Evolutionary conservation across 2,797 vertebrate species (phyloP).

Genomic region (Avahi laniger): DNA sequence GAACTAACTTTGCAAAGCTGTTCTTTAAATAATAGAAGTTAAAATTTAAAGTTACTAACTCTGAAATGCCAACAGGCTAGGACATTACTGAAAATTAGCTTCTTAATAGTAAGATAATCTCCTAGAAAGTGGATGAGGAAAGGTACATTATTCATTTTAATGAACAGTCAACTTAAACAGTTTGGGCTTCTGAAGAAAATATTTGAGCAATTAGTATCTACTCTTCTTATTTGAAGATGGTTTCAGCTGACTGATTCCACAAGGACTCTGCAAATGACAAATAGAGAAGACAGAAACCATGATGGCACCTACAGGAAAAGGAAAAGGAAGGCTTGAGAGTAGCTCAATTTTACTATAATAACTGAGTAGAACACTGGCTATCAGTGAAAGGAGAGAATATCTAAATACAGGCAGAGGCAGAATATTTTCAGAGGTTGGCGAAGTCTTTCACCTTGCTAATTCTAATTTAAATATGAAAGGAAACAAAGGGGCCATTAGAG

Average conservation of each 20-base stretch:
- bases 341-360: not conserved
- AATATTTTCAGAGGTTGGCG: not conserved
- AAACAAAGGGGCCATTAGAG: not conserved
- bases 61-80: constrained; percentile 21
- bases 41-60: constrained; percentile 43
- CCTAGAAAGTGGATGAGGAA: not conserved
- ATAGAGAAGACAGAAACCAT: constrained; percentile 1
- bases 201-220: constrained; percentile 10
- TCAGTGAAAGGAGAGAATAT: not conserved
- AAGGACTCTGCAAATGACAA: not conserved
- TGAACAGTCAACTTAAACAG: not conserved
- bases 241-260: not conserved
- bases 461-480: constrained; percentile 37
- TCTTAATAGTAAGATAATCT: not conserved
- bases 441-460: constrained; percentile 22
- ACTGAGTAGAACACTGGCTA: not conserved
- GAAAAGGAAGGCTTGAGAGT: constrained; percentile 1
- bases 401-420: not conserved
- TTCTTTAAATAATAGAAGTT: not conserved
- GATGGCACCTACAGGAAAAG: not conserved
- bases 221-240: not conserved
- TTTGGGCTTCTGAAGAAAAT: constrained; percentile 31
- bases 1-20: not conserved
- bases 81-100: not conserved
- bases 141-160: not conserved